Evolutionary conservation across 2,888 invertebrate genomes (phyloP), one percentile per base, ranked within the genome.

Genomic region (Neria commutata): DNA sequence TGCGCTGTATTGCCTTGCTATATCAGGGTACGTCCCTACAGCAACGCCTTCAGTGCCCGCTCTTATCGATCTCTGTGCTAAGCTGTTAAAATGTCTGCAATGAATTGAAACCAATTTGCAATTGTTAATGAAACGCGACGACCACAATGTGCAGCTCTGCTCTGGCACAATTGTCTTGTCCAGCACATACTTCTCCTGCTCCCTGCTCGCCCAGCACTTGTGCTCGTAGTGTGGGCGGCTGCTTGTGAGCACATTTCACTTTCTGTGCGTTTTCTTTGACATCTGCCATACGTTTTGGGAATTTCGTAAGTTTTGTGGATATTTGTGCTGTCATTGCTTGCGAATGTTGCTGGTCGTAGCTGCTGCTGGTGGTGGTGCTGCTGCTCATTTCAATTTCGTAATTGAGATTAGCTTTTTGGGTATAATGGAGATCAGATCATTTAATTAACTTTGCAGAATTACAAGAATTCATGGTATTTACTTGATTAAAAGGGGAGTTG

Each of bases 341-440:
- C n/a, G n/a, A 19, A 50, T 46, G 48, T 57, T 63, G 61, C 29
- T 33, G 37, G 25, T 40, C 59, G 29, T 40, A 23, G 17, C 25
- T 23, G 25, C 16, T 49, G 11, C 26, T 8, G 47, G 33, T 34
- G 33, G 11, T 61, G 61, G 57, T 40, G 53, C 56, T 60, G 56
- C 67, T 70, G 72, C 70, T 77, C 75, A 75, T 70, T 78, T 75
- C 73, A 74, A 76, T 77, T 75, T 74, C 70, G 73, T 77, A 77
- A 78, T 74, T 75, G 73, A 73, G 78, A 74, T 73, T 76, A 71
- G 70, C 75, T 70, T 72, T 72, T 65, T 72, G 72, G 74, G 73
- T 67, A 74, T 74, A 75, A 75, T 73, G 70, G 70, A 76, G 78
- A 78, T 77, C 74, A 72, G 72, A 78, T 75, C 76, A 75, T 76